These are phyloP conservation scores for Amniataba percoides DNA, from an alignment of 2,797 vertebrate species.

Conservation along the genomic window DNA sequence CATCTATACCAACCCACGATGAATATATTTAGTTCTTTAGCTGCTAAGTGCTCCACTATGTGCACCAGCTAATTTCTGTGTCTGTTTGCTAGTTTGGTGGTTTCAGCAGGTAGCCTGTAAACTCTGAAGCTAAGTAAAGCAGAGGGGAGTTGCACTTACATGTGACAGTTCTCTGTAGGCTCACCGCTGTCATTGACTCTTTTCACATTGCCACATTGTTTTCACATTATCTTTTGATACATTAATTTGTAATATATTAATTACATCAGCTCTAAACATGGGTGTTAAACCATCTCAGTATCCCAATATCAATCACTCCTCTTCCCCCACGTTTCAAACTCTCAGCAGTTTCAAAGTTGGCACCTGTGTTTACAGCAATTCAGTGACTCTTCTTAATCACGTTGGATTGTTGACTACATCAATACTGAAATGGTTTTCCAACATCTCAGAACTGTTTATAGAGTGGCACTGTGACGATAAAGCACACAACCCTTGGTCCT, in stretches of 20 bases:
- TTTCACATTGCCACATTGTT: not conserved
- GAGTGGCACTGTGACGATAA: not conserved
- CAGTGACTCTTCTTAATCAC: conserved; percentile 35
- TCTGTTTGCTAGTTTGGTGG: not conserved
- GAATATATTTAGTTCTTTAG: not conserved
- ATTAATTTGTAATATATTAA: not conserved
- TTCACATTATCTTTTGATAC: not conserved
- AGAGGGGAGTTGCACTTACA: not conserved
- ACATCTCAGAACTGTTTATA: conserved; percentile 20
- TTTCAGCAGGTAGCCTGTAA: not conserved
- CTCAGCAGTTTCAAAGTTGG: conserved; percentile 8
- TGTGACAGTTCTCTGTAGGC: not conserved
- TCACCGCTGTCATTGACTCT: not conserved
- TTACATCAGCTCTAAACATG: not conserved
- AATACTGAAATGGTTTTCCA: conserved; percentile 14
- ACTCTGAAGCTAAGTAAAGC: not conserved
- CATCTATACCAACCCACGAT: not conserved
- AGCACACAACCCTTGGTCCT: conserved; percentile 7
- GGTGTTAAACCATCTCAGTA: conserved; percentile 1
- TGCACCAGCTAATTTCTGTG: not conserved
- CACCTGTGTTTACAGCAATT: conserved; percentile 25
- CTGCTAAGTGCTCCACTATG: not conserved
- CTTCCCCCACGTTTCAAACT: not conserved
- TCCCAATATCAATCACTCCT: not conserved
- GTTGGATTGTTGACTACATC: conserved; percentile 21